phyloP scores from a whole-genome alignment of 2,113 vertebrate genomes.

The Laterallus jamaicensis region DNA sequence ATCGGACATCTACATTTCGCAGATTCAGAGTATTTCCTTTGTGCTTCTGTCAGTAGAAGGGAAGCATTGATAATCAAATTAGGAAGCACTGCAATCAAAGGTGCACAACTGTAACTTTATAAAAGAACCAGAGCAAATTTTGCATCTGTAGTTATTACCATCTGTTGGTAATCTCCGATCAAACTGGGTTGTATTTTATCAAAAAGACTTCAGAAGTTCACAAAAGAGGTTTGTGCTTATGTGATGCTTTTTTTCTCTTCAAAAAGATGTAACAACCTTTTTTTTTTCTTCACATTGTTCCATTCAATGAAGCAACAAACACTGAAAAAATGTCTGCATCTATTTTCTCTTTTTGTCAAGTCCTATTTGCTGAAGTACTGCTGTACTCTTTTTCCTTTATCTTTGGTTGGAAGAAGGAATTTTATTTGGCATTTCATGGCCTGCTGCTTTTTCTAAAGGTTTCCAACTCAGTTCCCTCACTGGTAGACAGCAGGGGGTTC shows the following conservation, averaged over 20 bases:
- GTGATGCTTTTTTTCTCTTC: not conserved
- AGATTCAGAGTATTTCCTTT: not conserved
- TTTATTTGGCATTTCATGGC: slow-evolving; percentile 65
- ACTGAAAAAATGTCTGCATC: not conserved
- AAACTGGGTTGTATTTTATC: not conserved
- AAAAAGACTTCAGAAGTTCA: not conserved
- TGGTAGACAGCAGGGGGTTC: slow-evolving; percentile 60
- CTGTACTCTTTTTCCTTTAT: not conserved
- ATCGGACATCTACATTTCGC: not conserved
- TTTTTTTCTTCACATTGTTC: not conserved
- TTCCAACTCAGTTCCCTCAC: slow-evolving; percentile 58
- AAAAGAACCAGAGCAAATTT: not conserved
- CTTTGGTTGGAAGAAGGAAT: slow-evolving; percentile 32
- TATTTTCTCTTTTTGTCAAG: slow-evolving; percentile 24
- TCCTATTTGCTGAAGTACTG: not conserved
- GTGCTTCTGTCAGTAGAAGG: not conserved
- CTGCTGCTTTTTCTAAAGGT: slow-evolving; percentile 66
- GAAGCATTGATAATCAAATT: not conserved
- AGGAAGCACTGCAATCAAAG: not conserved
- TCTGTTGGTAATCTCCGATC: not conserved
- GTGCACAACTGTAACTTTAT: not conserved
- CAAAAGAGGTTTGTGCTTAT: not conserved
- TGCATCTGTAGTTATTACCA: not conserved
- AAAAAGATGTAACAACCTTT: not conserved
- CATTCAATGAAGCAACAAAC: not conserved